Evolutionary conservation across 2,113 vertebrate genomes (phyloP).

Genomic region (Psettodes erumei): DNA sequence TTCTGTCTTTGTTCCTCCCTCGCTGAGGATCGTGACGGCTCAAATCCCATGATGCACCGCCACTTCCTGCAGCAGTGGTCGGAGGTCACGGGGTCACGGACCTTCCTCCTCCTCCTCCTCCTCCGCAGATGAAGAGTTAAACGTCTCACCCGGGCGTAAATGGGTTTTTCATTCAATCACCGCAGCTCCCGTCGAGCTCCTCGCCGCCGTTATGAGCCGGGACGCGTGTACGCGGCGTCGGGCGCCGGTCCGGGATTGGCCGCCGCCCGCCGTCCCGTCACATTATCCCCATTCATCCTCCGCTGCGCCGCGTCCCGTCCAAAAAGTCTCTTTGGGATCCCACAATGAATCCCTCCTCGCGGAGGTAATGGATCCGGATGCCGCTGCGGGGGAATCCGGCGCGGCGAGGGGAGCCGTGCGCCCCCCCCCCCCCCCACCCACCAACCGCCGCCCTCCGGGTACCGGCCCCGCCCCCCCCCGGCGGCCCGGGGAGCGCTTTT

Average conservation of each 20-base stretch:
- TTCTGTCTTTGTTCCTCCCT: constrained; percentile 22
- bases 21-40: no score
- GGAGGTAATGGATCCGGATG: constrained; percentile 63
- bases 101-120: constrained; percentile 3
- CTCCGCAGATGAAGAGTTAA: constrained; percentile 24
- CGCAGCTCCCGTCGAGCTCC: constrained; percentile 49
- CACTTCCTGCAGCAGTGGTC: background rate
- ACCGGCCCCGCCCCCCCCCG: no score
- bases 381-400: no score
- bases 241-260: constrained; percentile 46
- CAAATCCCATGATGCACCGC: no score
- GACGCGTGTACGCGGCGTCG: constrained; percentile 10
- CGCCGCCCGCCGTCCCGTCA: constrained; percentile 35
- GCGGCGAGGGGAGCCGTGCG: constrained; percentile 27
- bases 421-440: no score
- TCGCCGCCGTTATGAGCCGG: constrained; percentile 29
- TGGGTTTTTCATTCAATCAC: constrained; percentile 59
- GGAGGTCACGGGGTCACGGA: background rate
- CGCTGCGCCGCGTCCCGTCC: constrained; percentile 31
- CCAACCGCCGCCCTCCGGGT: no score
- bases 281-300: constrained; percentile 57
- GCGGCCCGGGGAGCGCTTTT: no score
- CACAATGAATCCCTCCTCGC: constrained; percentile 30
- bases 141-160: constrained; percentile 28
- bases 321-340: constrained; percentile 65